Evolutionary conservation across 1,140 invertebrate genomes (phyloP).

Genomic region (Xylocopa sonorina): DNA sequence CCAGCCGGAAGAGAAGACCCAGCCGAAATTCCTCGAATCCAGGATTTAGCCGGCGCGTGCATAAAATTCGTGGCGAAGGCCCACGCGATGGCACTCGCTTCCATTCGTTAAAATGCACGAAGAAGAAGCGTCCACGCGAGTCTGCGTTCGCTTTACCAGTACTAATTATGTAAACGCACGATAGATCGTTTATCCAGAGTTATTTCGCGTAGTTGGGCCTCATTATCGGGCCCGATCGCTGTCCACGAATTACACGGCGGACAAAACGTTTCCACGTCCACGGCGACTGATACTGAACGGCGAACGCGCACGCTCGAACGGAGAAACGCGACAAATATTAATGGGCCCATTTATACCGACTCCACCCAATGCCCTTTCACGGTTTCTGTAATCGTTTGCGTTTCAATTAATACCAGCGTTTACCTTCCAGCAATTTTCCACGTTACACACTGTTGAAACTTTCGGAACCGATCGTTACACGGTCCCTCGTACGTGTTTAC

Average conservation of each 20-base stretch:
- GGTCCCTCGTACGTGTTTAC: no score
- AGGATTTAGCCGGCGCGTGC: constrained; percentile 25
- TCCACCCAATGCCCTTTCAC: no score
- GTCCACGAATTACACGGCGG: not conserved
- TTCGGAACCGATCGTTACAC: no score
- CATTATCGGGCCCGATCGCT: not conserved
- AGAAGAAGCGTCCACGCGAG: constrained; percentile 17
- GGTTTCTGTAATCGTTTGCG: no score
- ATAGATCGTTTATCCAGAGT: constrained; percentile 16
- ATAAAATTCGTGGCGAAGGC: constrained; percentile 4
- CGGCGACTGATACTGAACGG: no score
- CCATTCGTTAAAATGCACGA: constrained; percentile 43
- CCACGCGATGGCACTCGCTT: no score
- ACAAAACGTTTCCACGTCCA: not conserved
- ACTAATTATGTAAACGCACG: constrained; percentile 19
- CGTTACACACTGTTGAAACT: no score
- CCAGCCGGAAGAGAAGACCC: not conserved
- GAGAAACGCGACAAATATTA: no score
- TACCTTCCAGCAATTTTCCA: no score
- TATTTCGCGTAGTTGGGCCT: not conserved
- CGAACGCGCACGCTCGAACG: no score
- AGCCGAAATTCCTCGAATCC: constrained; percentile 11
- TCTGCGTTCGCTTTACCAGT: constrained; percentile 23
- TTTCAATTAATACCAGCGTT: no score
- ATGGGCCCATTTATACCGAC: no score